Base-by-base conservation (phyloP, 2,888 invertebrate genomes). In the Troides oblongomaculatus region DNA sequence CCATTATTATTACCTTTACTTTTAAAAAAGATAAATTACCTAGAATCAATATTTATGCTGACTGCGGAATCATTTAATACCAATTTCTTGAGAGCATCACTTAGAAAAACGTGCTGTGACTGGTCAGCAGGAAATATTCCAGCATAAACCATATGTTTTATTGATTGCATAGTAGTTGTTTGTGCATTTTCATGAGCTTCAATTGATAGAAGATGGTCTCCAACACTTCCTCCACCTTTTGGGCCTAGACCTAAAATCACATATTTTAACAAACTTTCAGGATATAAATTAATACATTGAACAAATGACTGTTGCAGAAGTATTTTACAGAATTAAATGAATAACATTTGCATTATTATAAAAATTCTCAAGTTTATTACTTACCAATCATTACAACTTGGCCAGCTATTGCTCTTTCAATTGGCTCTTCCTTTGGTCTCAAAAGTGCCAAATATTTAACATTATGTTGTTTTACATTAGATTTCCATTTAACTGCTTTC, bases 41-140 rank as follows among this genome's bases (percentile, higher is more conserved):
- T 97, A 7, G 96, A 95, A 88, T 99, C 99, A 21, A 95, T 84
- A 57, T 93, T 93, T 6, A 98, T 93, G n/a, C 95, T 94, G 6
- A 99, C 99, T 71, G 97, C 98, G 8, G 97, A 96, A 89, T 99
- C 99, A 88, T 99, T 99, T 58, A 99, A 92, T n/a, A 95, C 94
- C 62, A 99, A 93, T 87, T 98, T 98, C 73, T 98, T 97, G 67
- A 99, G 96, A 17, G 99, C 97, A 79, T 93, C 94, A 77, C 96
- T 93, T 21, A 99, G 90, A 67, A 93, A 92, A 0, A 94, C 82
- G 81, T 96, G 96, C 81, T 98, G 96, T 0, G 97, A 96, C 81
- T 98, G 97, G 85, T 99, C 98, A 64, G 96, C 93, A 0, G 99
- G 99, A 88, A 97, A 99, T 70, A 98, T 93, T 1, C 93, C 93